A percentile compares a stretch with the other conserved stretches of the same genome.
Conservation (phyloP, 2,888 invertebrate genomes). For the Acleris emargana region DNA sequence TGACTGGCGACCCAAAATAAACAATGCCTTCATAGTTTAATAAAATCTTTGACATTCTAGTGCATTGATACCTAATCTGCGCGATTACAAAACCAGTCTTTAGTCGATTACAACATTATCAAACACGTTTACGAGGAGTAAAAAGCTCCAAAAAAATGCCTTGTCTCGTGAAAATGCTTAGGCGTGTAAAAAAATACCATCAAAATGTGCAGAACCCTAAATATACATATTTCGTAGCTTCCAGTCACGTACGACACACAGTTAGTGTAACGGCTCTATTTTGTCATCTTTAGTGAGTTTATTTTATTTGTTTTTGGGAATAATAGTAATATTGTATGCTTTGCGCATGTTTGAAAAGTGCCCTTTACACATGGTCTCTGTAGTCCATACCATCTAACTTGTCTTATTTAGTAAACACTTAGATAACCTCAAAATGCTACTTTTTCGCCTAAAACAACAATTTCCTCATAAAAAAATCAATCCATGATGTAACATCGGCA, state of each 20-base stretch:
- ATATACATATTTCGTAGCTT: constrained; percentile 10
- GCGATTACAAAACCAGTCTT: no score
- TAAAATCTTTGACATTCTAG: no score
- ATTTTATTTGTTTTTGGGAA: constrained; percentile 7
- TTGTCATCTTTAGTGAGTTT: constrained; percentile 15
- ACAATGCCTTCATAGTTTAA: no score
- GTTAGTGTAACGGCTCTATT: constrained; percentile 19
- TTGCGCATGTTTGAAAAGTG: neutral
- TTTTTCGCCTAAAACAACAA: no score
- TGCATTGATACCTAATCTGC: no score
- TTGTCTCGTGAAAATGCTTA: neutral
- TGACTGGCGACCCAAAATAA: no score
- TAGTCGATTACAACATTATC: no score
- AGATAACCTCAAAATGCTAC: no score
- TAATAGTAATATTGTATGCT: constrained; percentile 4
- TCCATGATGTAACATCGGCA: no score
- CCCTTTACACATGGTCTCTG: neutral
- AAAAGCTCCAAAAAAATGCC: neutral
- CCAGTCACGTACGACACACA: constrained; percentile 22
- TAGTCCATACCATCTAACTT: no score
- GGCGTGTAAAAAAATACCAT: neutral
- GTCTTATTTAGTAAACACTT: no score
- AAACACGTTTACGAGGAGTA: neutral
- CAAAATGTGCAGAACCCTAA: constrained; percentile 6
- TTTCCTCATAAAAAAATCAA: no score